Evolutionary conservation across 2,113 vertebrate genomes (phyloP), one percentile per base, ranked within the genome.

Genomic region (Leiothrix lutea): DNA sequence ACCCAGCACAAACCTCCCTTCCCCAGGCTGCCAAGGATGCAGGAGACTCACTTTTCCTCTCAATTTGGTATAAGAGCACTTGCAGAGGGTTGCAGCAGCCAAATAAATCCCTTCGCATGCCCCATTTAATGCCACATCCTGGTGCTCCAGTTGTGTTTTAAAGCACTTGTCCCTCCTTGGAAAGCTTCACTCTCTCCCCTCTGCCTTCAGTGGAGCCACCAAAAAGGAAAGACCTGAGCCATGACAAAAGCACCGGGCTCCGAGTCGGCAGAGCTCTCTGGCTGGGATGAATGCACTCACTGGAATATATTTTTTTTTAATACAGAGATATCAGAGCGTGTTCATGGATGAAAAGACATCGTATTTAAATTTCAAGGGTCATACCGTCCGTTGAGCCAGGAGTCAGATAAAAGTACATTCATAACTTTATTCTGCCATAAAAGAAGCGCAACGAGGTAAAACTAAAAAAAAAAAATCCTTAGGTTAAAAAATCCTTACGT

Each of bases 341-440:
- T 67, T 95, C 16, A 14, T 67, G 94, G 91, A 86, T 96, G 88
- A 94, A 94, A 92, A 91, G 83, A 45, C 73, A 17, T 36, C 25
- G 12, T 82, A 85, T 96, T 95, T 91, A 92, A 95, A 94, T 97
- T 92, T 95, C 86, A 95, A 92, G 86, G 94, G 86, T 81, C 73
- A 16, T 53, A 50, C 26, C 15, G 3, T 92, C 86, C 7, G 7
- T 82, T 84, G 86, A 93, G 86, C 71, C 79, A 82, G 45, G 73
- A 94, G 82, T 86, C 36, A 74, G 91, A 86, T 94, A 50, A 87
- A 95, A 96, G 90, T 53, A 48, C 54, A 78, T 67, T 95, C 83
- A 9, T 80, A 75, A 91, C 80, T 85, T 94, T 90, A 61, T 89
- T 94, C 92, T 91, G 62, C 84, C 71, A 36, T 75, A 70, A 88